These are phyloP conservation scores for Acanthiza pusilla DNA, from an alignment of 2,797 vertebrate genomes.

Conservation along the genomic window DNA sequence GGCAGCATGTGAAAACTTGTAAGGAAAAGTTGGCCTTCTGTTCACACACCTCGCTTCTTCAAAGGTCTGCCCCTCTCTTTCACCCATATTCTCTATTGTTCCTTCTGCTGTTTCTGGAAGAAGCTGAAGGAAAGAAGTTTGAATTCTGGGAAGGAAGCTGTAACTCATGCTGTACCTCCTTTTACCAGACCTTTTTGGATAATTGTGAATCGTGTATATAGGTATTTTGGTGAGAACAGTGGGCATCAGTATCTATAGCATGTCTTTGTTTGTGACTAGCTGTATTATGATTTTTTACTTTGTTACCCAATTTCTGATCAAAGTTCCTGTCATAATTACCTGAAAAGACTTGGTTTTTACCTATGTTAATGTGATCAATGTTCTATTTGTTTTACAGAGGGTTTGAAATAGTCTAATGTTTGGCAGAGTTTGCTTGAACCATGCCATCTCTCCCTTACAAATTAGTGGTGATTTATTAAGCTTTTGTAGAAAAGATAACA, in stretches of 20 bases:
- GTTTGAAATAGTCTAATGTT: not conserved
- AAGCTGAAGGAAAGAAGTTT: not conserved
- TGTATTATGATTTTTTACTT: not conserved
- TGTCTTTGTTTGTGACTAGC: not conserved
- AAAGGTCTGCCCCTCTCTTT: not conserved
- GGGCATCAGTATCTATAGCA: not conserved
- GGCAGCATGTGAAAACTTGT: not conserved
- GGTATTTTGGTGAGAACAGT: not conserved
- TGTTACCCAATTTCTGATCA: not conserved
- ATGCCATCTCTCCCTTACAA: not conserved
- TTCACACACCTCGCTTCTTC: not conserved
- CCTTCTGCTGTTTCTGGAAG: not conserved
- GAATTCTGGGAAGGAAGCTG: constrained; percentile 39
- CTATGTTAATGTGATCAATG: not conserved
- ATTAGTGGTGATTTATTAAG: not conserved
- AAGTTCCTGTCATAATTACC: not conserved
- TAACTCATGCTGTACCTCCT: not conserved
- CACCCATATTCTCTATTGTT: not conserved
- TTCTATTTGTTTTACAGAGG: not conserved
- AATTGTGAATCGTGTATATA: not conserved
- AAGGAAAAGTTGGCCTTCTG: not conserved
- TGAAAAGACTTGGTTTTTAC: not conserved
- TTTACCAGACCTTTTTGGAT: not conserved
- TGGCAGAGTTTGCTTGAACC: not conserved
- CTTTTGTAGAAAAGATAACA: not conserved